These are phyloP conservation scores for Falco columbarius DNA, from an alignment of 2,797 vertebrate species.

Conservation along the genomic window DNA sequence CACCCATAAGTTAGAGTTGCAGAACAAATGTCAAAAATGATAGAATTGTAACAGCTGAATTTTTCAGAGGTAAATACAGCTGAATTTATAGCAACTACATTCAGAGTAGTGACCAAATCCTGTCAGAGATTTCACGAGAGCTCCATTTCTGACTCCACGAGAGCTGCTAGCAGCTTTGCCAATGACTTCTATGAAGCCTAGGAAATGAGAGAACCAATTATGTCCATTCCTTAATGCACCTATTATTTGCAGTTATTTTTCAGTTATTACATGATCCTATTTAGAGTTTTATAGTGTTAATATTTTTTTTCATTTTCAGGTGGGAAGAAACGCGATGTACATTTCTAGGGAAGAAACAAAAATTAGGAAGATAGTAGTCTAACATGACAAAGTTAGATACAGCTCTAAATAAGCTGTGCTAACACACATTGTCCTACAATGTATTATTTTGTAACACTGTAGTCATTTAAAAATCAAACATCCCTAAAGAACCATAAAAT, in stretches of 20 bases:
- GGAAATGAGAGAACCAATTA: neutral
- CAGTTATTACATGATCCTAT: neutral
- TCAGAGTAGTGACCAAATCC: neutral
- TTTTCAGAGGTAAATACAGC: neutral
- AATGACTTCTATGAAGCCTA: neutral
- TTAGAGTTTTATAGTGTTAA: neutral
- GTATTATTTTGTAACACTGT: slow-evolving; percentile 23
- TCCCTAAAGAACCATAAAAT: slow-evolving; percentile 70
- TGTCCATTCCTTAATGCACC: neutral
- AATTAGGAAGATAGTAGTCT: neutral
- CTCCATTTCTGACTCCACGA: neutral
- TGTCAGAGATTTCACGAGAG: neutral
- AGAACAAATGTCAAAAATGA: neutral
- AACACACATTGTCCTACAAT: slow-evolving; percentile 30
- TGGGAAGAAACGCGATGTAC: neutral
- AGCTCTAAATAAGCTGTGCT: slow-evolving; percentile 21
- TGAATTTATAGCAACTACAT: neutral
- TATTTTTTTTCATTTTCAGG: neutral
- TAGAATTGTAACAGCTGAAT: neutral
- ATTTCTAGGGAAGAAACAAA: neutral
- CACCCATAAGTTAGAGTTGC: neutral
- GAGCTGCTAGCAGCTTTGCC: neutral
- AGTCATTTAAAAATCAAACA: slow-evolving; percentile 63
- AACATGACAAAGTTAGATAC: neutral
- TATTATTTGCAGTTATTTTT: neutral